A percentile compares a stretch with the other conserved stretches of the same genome.
These are phyloP conservation scores for Pandemis heparana DNA, from an alignment of 2,888 invertebrate species.

Conservation along the genomic window DNA sequence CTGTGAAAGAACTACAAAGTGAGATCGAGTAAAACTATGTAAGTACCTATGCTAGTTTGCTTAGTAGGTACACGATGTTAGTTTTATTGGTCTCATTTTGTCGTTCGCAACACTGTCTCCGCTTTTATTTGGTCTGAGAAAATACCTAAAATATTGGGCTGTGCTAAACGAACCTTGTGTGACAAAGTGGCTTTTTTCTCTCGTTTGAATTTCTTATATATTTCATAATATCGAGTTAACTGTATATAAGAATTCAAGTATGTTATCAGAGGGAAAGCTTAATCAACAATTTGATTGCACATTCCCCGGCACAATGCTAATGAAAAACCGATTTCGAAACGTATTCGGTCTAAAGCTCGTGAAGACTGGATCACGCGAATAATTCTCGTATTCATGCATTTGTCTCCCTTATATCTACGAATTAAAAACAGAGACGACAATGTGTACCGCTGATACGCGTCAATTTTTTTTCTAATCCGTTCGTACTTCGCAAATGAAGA, in stretches of 20 bases:
- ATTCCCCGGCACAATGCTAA: neutral
- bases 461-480: conserved; percentile 65
- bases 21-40: too few species aligned
- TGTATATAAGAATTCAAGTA: neutral
- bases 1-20: too few species aligned
- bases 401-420: conserved; percentile 8
- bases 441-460: neutral
- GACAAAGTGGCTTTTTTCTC: too few species aligned
- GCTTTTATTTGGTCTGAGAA: too few species aligned
- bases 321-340: neutral
- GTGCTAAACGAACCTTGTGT: neutral
- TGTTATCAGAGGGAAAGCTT: neutral
- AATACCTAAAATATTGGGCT: neutral
- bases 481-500: conserved; percentile 95
- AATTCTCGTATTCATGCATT: neutral
- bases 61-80: too few species aligned
- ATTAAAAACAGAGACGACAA: conserved; percentile 9
- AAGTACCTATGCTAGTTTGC: too few species aligned
- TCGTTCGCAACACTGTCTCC: too few species aligned
- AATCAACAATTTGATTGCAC: conserved; percentile 3
- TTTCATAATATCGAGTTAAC: neutral
- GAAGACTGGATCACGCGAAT: neutral
- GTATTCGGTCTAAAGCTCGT: neutral
- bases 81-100: too few species aligned
- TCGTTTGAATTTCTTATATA: neutral